phyloP scores from a whole-genome alignment of 2,888 invertebrate genomes.

The Liodrosophila aerea region DNA sequence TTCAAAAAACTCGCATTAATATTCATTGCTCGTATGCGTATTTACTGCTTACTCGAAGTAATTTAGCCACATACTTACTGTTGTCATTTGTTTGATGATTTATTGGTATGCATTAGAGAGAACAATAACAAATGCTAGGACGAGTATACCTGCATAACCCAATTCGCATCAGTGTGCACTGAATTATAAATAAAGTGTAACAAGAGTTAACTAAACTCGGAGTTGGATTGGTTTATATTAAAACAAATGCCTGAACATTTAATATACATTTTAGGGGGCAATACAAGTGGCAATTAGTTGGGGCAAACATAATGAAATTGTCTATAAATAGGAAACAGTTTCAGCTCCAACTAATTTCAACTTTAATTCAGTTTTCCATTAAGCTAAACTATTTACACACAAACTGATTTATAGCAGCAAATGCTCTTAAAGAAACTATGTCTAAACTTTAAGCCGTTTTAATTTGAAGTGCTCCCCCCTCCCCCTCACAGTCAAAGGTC shows the following conservation, averaged over 20 bases:
- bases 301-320: no score
- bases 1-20: neutral
- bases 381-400: no score
- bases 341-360: no score
- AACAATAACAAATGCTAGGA: slow-evolving; percentile 34
- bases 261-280: no score
- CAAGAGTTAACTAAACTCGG: slow-evolving; percentile 42
- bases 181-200: slow-evolving; percentile 66
- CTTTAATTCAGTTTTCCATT: no score
- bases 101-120: slow-evolving; percentile 15
- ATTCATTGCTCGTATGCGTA: slow-evolving; percentile 7
- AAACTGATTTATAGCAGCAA: no score
- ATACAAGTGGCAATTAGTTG: no score
- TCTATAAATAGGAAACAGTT: no score
- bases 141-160: slow-evolving; percentile 19
- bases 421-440: no score
- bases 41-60: slow-evolving; percentile 10
- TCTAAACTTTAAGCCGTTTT: neutral
- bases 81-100: slow-evolving; percentile 21
- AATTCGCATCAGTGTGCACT: slow-evolving; percentile 46
- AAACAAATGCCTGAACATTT: slow-evolving; percentile 1
- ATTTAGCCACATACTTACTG: neutral
- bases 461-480: slow-evolving; percentile 25
- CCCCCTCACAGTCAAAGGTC: slow-evolving; percentile 1
- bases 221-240: slow-evolving; percentile 6